phyloP scores from a whole-genome alignment of 2,113 vertebrate genomes.

The Myotis lucifugus region DNA sequence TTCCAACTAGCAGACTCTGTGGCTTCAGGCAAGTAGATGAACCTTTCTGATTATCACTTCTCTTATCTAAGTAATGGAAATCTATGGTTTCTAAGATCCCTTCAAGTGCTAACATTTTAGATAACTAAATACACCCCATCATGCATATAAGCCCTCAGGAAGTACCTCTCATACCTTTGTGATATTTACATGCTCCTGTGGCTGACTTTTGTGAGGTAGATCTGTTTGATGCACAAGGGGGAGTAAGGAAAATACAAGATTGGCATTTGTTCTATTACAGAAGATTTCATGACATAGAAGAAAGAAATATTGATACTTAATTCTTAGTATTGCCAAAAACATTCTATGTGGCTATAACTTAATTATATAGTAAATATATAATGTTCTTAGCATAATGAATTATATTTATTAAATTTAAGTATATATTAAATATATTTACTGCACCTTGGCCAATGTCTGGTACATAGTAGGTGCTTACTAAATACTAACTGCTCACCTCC shows the following conservation, averaged over 20 bases:
- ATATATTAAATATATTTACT: background rate
- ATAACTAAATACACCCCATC: background rate
- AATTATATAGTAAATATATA: background rate
- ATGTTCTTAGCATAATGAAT: background rate
- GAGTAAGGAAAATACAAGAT: background rate
- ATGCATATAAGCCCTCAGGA: background rate
- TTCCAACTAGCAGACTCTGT: background rate
- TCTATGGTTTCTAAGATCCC: background rate
- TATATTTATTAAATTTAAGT: constrained; percentile 1
- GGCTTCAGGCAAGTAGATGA: background rate
- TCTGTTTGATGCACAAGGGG: background rate
- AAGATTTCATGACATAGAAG: background rate
- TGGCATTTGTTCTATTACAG: background rate
- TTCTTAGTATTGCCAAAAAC: background rate
- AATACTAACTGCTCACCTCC: background rate
- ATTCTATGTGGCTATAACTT: background rate
- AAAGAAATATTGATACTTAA: constrained; percentile 17
- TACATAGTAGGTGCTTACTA: background rate
- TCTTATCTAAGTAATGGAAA: background rate
- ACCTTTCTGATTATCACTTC: background rate
- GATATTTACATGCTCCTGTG: background rate
- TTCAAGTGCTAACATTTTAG: background rate
- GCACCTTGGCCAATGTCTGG: background rate
- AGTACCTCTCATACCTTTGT: background rate
- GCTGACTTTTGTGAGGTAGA: background rate